Evolutionary conservation across 2,888 invertebrate species (phyloP), one percentile per base, ranked within the genome.

Genomic region (Operophtera brumata): DNA sequence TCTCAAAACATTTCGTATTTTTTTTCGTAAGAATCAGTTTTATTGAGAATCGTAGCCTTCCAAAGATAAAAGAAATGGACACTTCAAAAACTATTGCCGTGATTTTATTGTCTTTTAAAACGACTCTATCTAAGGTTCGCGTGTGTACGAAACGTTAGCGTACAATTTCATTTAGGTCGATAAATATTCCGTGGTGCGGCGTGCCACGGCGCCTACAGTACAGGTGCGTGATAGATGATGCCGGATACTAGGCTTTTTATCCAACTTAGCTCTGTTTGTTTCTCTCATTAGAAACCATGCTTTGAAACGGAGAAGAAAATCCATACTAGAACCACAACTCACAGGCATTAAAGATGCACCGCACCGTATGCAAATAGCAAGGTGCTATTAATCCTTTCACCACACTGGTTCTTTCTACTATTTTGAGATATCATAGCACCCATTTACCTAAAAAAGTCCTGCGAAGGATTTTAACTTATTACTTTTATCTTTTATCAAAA

Each of bases 71-170:
- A 20, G 20, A 20, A 20, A 20, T 20, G 4, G 20, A 20, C 4
- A 20, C 2, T 3, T 20, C 20, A 20, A 20, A 20, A 20, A 3
- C 20, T 20, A 20, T 20, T n/a, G n/a, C 20, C 4, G 20, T 20
- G 20, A 20, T 20, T 20, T 20, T 20, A 20, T 20, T 20, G 2
- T 20, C 20, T 30, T 40, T 40, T 34, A 40, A 34, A 40, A 47
- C 39, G 11, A 34, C 40, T 40, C 40, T 12, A 47, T 47, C 25
- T 8, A 4, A 0, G 11, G 14, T 37, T 48, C 9, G 40, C 47
- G 34, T 48, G 47, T 35, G 34, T 35, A 12, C 34, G 4, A 10
- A 6, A 41, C 41, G 35, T 48, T 48, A 48, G 34, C 12, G 34
- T 40, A 10, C 6, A 12, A 30, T 14, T 30, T 28, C 37, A 37